These are phyloP conservation scores for Pampus argenteus DNA, from an alignment of 2,797 vertebrate species.

Conservation along the genomic window DNA sequence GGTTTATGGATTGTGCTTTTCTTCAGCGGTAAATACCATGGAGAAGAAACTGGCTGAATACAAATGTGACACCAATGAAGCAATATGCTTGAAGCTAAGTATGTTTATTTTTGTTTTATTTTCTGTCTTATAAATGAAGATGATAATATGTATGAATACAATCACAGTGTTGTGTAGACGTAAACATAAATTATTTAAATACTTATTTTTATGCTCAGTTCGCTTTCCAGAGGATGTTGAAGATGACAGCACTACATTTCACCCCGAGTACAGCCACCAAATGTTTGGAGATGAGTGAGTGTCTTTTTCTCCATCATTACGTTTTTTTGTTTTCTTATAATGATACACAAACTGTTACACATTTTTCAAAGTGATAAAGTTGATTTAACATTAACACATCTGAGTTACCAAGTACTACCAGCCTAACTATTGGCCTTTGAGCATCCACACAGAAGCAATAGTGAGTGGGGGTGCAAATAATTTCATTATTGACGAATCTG, in stretches of 20 bases:
- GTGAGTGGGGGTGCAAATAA: no score
- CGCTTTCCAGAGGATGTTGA: conserved; percentile 97
- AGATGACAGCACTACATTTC: conserved; percentile 94
- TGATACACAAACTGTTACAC: neutral
- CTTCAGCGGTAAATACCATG: conserved; percentile 90
- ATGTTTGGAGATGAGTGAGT: conserved; percentile 98
- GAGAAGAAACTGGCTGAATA: conserved; percentile 98
- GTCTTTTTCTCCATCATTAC: neutral
- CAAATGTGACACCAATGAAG: conserved; percentile 98
- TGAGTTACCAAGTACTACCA: neutral
- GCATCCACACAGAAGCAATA: neutral
- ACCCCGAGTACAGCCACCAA: conserved; percentile 97
- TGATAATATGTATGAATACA: neutral
- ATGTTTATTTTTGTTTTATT: conserved; percentile 53
- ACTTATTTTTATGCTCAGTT: conserved; percentile 74
- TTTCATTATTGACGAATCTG: no score
- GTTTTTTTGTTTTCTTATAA: neutral
- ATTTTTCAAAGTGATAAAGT: neutral
- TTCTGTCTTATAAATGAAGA: neutral
- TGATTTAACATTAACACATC: no score
- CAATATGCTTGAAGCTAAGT: conserved; percentile 96
- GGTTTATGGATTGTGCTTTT: conserved; percentile 17
- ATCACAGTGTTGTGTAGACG: neutral
- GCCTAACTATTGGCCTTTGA: neutral
- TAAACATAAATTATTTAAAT: neutral